A percentile compares a stretch with the other conserved stretches of the same genome.
These are phyloP conservation scores for Chouioia cunea DNA, from an alignment of 2,888 invertebrate genomes.

Conservation along the genomic window DNA sequence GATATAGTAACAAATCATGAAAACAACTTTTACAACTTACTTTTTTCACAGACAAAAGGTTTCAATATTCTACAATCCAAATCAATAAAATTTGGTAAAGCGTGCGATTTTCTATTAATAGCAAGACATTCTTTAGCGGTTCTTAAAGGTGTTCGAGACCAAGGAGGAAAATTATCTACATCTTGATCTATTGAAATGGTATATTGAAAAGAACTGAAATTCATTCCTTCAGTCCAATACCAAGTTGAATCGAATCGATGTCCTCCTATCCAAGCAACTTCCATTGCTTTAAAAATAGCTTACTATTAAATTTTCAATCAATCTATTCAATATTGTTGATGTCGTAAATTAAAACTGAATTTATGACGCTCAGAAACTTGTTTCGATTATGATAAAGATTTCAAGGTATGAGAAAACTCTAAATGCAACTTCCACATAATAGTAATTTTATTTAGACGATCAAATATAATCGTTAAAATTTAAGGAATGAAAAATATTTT, in stretches of 20 bases:
- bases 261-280: slow-evolving; percentile 57
- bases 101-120: slow-evolving; percentile 69
- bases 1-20: not conserved
- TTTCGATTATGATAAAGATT: too few relatives aligned
- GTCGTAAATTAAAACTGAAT: not conserved
- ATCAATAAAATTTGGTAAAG: slow-evolving; percentile 71
- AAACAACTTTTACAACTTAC: slow-evolving; percentile 55
- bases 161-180: slow-evolving; percentile 69
- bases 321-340: too few relatives aligned
- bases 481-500: too few relatives aligned
- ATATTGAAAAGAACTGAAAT: slow-evolving; percentile 48
- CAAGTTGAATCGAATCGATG: slow-evolving; percentile 50
- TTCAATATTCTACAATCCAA: slow-evolving; percentile 70
- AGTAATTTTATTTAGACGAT: too few relatives aligned
- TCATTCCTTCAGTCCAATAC: slow-evolving; percentile 51
- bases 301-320: not conserved
- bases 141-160: slow-evolving; percentile 67
- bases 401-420: too few relatives aligned
- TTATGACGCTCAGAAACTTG: not conserved
- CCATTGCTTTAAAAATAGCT: slow-evolving; percentile 48
- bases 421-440: too few relatives aligned
- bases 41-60: slow-evolving; percentile 71
- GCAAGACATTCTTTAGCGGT: slow-evolving; percentile 68
- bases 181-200: slow-evolving; percentile 67
- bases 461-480: too few relatives aligned